These are phyloP conservation scores for Suillia variegata DNA, from an alignment of 2,888 invertebrate genomes.

Conservation along the genomic window DNA sequence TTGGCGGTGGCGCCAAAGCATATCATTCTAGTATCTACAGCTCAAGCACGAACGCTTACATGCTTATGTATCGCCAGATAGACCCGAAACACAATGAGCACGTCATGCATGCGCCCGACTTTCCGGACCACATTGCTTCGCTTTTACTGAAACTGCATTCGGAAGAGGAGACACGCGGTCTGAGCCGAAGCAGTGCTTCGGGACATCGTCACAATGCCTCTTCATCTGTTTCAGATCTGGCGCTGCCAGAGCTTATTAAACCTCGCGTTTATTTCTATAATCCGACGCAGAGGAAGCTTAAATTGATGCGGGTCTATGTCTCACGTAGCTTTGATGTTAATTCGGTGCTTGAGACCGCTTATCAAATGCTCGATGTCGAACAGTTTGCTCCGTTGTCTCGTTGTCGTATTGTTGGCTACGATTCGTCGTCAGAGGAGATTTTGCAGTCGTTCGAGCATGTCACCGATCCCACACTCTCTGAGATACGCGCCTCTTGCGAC, in stretches of 20 bases:
- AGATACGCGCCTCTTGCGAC: constrained; percentile 40
- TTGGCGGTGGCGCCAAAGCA: constrained; percentile 71
- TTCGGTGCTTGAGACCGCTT: constrained; percentile 67
- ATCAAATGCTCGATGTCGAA: constrained; percentile 67
- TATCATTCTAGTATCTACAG: constrained; percentile 78
- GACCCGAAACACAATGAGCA: constrained; percentile 68
- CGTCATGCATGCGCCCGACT: constrained; percentile 71
- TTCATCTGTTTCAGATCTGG: constrained; percentile 66
- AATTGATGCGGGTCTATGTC: constrained; percentile 66
- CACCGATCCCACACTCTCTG: constrained; percentile 52
- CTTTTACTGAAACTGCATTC: constrained; percentile 69
- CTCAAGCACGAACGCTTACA: constrained; percentile 86
- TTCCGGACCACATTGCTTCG: constrained; percentile 75
- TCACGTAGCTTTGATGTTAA: constrained; percentile 67
- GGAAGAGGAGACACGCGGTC: constrained; percentile 66
- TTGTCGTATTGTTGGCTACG: constrained; percentile 75
- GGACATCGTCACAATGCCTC: constrained; percentile 51
- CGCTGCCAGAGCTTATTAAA: constrained; percentile 63
- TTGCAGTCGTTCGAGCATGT: constrained; percentile 70
- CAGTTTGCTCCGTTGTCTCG: constrained; percentile 67
- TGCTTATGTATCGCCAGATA: constrained; percentile 86
- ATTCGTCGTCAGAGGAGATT: constrained; percentile 67
- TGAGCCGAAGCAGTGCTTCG: constrained; percentile 46
- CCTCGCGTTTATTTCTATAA: constrained; percentile 70
- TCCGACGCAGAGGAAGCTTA: constrained; percentile 64